A percentile compares a stretch with the other conserved stretches of the same genome.
Evolutionary conservation across 2,113 vertebrate genomes (phyloP).

Genomic region (Tetrao urogallus): DNA sequence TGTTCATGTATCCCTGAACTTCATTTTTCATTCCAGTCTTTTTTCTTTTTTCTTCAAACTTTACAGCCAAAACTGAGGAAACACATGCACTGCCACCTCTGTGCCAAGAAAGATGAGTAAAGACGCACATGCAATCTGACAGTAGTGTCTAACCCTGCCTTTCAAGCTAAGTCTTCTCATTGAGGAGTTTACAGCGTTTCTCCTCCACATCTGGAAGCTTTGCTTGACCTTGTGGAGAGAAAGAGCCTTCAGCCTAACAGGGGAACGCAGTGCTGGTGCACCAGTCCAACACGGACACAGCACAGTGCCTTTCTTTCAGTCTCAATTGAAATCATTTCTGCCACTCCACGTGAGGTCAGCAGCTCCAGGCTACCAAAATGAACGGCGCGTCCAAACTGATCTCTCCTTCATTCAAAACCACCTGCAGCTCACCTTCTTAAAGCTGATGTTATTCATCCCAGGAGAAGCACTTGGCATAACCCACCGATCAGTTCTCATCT

Average conservation of each 20-base stretch:
- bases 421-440: conserved; percentile 33
- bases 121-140: accelerated
- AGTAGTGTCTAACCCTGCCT: background rate
- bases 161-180: background rate
- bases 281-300: background rate
- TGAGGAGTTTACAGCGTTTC: background rate
- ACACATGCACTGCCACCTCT: background rate
- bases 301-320: background rate
- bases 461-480: background rate
- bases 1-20: background rate
- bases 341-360: background rate
- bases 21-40: background rate
- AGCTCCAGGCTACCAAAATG: conserved; percentile 32
- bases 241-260: background rate
- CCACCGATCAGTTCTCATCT: conserved; percentile 24
- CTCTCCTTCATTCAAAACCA: conserved; percentile 11
- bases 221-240: background rate
- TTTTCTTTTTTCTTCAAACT: background rate
- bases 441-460: conserved; percentile 18
- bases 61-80: background rate
- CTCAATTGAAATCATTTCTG: background rate
- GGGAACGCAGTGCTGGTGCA: background rate
- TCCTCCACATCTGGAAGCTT: background rate
- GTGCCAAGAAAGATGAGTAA: background rate
- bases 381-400: background rate